Evolutionary conservation across 1,140 invertebrate genomes (phyloP), one percentile per base, ranked within the genome.

Genomic region (Zaprionus taronus): DNA sequence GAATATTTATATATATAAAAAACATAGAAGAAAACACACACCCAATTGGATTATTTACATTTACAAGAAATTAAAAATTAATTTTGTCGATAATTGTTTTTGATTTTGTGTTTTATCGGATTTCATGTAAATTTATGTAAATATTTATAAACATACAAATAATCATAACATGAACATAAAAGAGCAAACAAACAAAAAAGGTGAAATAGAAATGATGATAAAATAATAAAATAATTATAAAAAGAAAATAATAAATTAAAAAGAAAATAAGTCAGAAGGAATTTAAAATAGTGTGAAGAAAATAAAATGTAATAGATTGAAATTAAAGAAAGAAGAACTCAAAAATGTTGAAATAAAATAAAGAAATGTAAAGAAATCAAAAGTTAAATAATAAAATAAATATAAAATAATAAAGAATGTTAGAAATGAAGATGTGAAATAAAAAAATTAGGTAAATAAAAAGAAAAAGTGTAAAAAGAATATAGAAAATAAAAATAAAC

Each of bases 21-120:
- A 92, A 92, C 84, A 92, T 91, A 91, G 90, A 92, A 92, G 91
- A 91, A 91, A 92, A 92, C 91, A 92, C 91, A 92, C 91, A 92
- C 91, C 91, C 91, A 92, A 92, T 91, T 91, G 91, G 90, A 92
- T 92, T 92, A 92, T 92, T 92, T 92, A 92, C 91, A 92, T 92
- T 91, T 92, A 92, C 91, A 92, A 87, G 82, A 84, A 87, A 87
- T 89, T 91, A 83, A 80, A 89, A 84, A 89, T 81, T 90, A 89
- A 89, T 90, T 84, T 90, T 64, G 62, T 79, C 75, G 64, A 41
- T 55, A n/a, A 17, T 71, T 70, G 60, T 22, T 68, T 85, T 75
- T 80, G 57, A n/a, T 72, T 53, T 44, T 53, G 56, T 76, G 81
- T 82, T 38, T 38, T 47, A 17, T 47, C 41, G 22, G 44, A 31